Evolutionary conservation across 2,888 invertebrate species (phyloP), one percentile per base, ranked within the genome.

Genomic region (Bimastos eiseni): DNA sequence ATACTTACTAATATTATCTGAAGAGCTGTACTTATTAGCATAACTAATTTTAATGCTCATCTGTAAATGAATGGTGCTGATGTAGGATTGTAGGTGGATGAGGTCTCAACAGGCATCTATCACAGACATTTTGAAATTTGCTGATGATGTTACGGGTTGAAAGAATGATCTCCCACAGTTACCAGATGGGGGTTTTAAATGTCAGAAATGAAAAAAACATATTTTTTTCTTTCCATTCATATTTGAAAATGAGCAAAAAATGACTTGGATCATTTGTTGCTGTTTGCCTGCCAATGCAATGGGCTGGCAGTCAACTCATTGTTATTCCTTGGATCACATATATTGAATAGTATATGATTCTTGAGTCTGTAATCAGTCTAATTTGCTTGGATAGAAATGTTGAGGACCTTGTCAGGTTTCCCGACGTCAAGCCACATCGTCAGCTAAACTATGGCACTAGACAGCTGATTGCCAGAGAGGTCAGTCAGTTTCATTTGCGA

Each of bases 381-480:
- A 70, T 11, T 30, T 55, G 38, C 41, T n/a, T 89, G 24, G 1
- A 30, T 93, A 96, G 96, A 55, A 97, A 97, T 94, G 95, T 98
- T 24, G 97, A 97, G 93, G 96, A 96, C 92, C 93, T 97, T 0
- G 96, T 96, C 0, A 93, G 94, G 91, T 96, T 96, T 93, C 94
- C 95, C 70, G 95, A 94, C 24, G 92, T 94, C 92, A 95, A 95
- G 92, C 93, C 94, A 89, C 94, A 93, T 89, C 94, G 95, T 84
- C 95, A 95, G 84, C 94, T 97, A 70, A 96, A 96, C 0, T 97
- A 97, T 93, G 96, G 97, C 17, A 96, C 97, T 36, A 96, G 97
- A 91, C 98, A 98, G 94, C 96, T 98, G 88, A 96, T 98, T 91
- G 96, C 97, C 0, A 96, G 97, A 89, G 98, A 98, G 95, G 95